Percentiles rank a stretch among this genome's conserved stretches.
These are phyloP conservation scores for Pemphigus obesinymphae DNA, from an alignment of 1,140 invertebrate genomes.

Conservation along the genomic window DNA sequence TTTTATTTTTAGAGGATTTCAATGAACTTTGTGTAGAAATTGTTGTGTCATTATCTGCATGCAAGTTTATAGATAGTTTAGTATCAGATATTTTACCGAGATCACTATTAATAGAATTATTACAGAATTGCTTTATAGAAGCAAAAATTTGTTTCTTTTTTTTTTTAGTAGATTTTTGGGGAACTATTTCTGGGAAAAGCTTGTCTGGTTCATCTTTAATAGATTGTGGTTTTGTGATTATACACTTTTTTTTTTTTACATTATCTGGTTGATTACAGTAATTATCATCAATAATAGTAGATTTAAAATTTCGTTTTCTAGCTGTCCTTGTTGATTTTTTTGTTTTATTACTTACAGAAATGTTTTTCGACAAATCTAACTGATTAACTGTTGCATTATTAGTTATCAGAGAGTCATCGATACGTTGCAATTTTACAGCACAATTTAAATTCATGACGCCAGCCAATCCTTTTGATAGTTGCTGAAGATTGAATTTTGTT, in stretches of 20 bases:
- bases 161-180: not conserved
- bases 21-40: not conserved
- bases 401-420: not conserved
- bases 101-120: not conserved
- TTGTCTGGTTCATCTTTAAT: not conserved
- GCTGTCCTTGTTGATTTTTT: not conserved
- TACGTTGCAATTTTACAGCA: not conserved
- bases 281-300: not conserved
- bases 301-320: not conserved
- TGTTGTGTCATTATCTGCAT: not conserved
- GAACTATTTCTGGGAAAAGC: not conserved
- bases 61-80: too few species aligned
- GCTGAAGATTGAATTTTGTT: not conserved
- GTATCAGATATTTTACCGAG: not conserved
- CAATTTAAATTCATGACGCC: not conserved
- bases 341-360: not conserved
- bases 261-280: not conserved
- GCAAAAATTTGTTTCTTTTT: not conserved
- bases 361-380: not conserved
- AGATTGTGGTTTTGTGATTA: not conserved
- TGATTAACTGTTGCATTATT: not conserved
- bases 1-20: not conserved
- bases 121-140: not conserved
- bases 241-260: not conserved
- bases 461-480: not conserved